These are phyloP conservation scores for Malurus leucopterus DNA, from an alignment of 2,797 vertebrate genomes.

Conservation along the genomic window DNA sequence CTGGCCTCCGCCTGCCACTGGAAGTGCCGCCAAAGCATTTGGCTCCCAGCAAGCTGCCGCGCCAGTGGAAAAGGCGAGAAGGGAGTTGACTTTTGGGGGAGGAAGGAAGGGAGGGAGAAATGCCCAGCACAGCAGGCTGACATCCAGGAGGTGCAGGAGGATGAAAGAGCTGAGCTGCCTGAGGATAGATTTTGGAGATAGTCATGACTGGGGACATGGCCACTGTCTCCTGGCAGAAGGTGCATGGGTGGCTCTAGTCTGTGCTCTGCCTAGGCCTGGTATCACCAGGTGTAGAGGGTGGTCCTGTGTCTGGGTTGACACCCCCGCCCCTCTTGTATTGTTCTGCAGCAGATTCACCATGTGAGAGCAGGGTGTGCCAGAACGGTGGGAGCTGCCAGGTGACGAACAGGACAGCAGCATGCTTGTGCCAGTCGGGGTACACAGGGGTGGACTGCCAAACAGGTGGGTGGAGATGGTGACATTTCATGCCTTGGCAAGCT, in stretches of 20 bases:
- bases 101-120: not conserved
- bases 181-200: not conserved
- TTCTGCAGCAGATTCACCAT: conserved; percentile 62
- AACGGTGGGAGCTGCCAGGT: conserved; percentile 67
- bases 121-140: not conserved
- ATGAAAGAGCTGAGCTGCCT: not conserved
- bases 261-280: not conserved
- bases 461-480: conserved; percentile 37
- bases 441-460: conserved; percentile 63
- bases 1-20: not conserved
- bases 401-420: conserved; percentile 24
- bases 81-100: not conserved
- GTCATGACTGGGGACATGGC: accelerated
- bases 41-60: not conserved
- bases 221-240: accelerated
- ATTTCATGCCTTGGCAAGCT: not conserved
- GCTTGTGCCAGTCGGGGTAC: conserved; percentile 67
- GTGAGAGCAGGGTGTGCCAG: conserved; percentile 66
- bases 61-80: not conserved
- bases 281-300: accelerated
- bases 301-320: not conserved
- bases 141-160: not conserved
- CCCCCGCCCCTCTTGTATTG: accelerated
- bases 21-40: not conserved
- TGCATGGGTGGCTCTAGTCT: not conserved